Evolutionary conservation across 2,888 invertebrate species (phyloP).

Genomic region (Hypena proboscidalis): DNA sequence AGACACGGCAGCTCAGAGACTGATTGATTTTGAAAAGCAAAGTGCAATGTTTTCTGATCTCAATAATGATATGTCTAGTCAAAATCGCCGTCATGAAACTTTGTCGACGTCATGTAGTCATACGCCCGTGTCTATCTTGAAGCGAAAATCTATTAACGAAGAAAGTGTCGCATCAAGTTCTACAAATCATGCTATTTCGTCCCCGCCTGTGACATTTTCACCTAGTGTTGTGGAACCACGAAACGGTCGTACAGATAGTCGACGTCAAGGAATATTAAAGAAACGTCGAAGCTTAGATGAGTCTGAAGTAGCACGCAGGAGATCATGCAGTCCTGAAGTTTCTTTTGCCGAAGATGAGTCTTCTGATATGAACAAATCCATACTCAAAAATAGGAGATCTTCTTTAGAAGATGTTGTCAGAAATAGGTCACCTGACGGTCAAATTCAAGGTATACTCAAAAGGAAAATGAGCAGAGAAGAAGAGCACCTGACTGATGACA

Average conservation of each 20-base stretch:
- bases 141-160: slow-evolving; percentile 87
- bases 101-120: slow-evolving; percentile 69
- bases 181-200: slow-evolving; percentile 82
- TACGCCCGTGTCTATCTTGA: slow-evolving; percentile 88
- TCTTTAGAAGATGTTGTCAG: slow-evolving; percentile 89
- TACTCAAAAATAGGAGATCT: slow-evolving; percentile 88
- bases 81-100: slow-evolving; percentile 78
- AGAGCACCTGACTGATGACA: slow-evolving; percentile 87
- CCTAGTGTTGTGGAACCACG: slow-evolving; percentile 90
- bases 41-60: slow-evolving; percentile 85
- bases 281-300: slow-evolving; percentile 94
- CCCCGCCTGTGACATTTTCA: slow-evolving; percentile 92
- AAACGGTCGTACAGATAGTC: slow-evolving; percentile 81
- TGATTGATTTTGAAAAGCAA: slow-evolving; percentile 83
- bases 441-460: slow-evolving; percentile 88
- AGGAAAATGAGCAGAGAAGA: slow-evolving; percentile 88
- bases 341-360: slow-evolving; percentile 85
- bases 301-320: slow-evolving; percentile 88
- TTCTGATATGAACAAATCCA: slow-evolving; percentile 86
- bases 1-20: slow-evolving; percentile 82
- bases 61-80: slow-evolving; percentile 81
- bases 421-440: slow-evolving; percentile 87
- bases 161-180: slow-evolving; percentile 77
- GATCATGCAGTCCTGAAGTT: slow-evolving; percentile 89
- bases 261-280: slow-evolving; percentile 92